Percentiles rank a stretch among this genome's conserved stretches.
Evolutionary conservation across 2,888 invertebrate species (phyloP).

Genomic region (Dryococelus australis): DNA sequence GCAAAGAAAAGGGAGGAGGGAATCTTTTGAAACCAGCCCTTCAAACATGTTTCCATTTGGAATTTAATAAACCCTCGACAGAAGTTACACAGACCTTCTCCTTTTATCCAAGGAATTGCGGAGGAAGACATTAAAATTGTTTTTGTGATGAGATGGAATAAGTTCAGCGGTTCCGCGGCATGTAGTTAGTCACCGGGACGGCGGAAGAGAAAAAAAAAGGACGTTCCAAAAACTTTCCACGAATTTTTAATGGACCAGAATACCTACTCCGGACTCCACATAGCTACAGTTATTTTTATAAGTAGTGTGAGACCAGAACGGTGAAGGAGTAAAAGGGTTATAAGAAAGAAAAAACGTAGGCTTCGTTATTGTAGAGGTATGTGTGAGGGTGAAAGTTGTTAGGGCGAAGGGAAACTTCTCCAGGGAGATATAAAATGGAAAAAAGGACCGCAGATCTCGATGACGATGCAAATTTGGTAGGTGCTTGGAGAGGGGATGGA

Average conservation of each 20-base stretch:
- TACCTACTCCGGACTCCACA: neutral
- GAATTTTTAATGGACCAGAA: constrained; percentile 2
- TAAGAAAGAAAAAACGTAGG: neutral
- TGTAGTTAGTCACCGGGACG: neutral
- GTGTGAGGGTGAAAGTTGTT: neutral
- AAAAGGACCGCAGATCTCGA: neutral
- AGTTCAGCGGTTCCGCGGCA: neutral
- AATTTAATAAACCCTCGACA: neutral
- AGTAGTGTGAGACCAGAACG: neutral
- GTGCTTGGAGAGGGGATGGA: neutral
- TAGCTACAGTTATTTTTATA: neutral
- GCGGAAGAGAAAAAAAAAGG: neutral
- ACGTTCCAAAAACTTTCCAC: neutral
- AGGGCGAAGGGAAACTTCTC: neutral
- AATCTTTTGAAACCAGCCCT: neutral
- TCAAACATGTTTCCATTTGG: neutral
- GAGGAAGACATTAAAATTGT: neutral
- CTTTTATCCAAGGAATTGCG: neutral
- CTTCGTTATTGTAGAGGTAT: neutral
- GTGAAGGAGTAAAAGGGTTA: neutral
- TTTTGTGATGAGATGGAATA: constrained; percentile 5
- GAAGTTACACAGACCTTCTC: neutral
- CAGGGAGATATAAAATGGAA: neutral
- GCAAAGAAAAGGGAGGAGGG: neutral
- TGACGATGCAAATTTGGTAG: neutral